Base-by-base conservation (phyloP, 2,797 vertebrate species). In the Peromyscus attwateri region DNA sequence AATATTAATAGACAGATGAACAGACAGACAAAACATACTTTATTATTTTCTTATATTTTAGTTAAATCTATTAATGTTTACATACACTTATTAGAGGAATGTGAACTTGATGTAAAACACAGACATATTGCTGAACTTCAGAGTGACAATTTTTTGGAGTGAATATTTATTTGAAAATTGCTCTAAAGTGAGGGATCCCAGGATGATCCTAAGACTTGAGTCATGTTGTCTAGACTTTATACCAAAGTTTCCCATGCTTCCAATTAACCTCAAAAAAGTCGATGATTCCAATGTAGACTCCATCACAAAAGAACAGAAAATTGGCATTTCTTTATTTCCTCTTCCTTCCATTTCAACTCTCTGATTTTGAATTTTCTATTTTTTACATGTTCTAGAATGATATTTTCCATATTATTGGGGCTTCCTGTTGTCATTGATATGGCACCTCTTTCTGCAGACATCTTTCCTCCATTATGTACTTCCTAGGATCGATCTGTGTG, bases 31-130 rank as follows among this genome's bases (percentile, higher is more conserved):
- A 92, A 81, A 40, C 0, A 49, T 46, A 71, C 55, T 52, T 75
- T 77, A 89, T 11, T 43, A 80, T 91, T 95, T 84, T 81, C 52
- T 87, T 4, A 27, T 79, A 57, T 43, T 89, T 88, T 17, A 52
- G 10, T 60, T 40, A 93, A 92, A 57, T 46, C 3, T 49, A 62
- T 89, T 91, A 64, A 49, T 23, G 23, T 84, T 93, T 37, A 60
- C 10, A 92, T 52, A 29, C 66, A 64, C 77, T 25, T 73, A 64
- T 66, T 16, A 90, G 6, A 52, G 60, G 1, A 75, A 81, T 64
- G 66, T 71, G 12, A 83, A 73, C 8, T 9, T 91, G 6, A 66
- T 60, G 71, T 79, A 6, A 92, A 95, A 84, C 13, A 37, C 8
- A 31, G 84, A 82, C 49, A 57, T 62, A 55, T 29, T 57, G 17